phyloP scores from a whole-genome alignment of 1,140 invertebrate species.

The Himalopsyche phryganea region DNA sequence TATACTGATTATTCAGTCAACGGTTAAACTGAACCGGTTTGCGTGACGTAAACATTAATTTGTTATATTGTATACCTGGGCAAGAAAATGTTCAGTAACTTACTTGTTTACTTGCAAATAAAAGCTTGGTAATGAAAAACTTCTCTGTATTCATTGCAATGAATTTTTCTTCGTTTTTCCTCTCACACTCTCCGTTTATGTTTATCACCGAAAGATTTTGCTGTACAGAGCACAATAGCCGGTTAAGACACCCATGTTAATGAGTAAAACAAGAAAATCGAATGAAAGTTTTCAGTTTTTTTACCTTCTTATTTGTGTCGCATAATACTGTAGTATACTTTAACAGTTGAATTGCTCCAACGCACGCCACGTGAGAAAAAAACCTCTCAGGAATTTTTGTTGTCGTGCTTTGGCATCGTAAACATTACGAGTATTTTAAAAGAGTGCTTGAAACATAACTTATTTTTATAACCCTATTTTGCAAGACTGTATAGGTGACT shows the following conservation, averaged over 20 bases:
- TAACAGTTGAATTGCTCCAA: constrained; percentile 13
- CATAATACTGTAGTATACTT: constrained; percentile 13
- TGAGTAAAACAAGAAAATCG: constrained; percentile 14
- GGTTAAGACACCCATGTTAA: constrained; percentile 8
- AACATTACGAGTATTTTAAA: constrained; percentile 26
- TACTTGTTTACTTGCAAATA: not conserved
- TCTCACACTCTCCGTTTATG: constrained; percentile 8
- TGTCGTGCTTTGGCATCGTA: constrained; percentile 26
- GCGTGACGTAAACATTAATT: no score
- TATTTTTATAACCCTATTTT: constrained; percentile 16
- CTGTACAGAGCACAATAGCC: constrained; percentile 5
- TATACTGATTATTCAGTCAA: no score
- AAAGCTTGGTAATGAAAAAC: constrained; percentile 7
- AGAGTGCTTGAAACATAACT: constrained; percentile 29
- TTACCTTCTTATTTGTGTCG: constrained; percentile 19
- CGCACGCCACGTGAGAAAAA: constrained; percentile 23
- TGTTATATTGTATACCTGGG: not conserved
- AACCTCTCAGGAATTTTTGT: constrained; percentile 6
- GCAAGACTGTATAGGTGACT: no score
- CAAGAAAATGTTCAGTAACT: not conserved
- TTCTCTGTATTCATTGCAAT: constrained; percentile 6
- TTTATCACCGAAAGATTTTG: constrained; percentile 15
- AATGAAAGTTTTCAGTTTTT: constrained; percentile 7
- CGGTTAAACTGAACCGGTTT: no score
- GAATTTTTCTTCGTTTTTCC: constrained; percentile 12